phyloP scores from a whole-genome alignment of 2,797 vertebrate genomes.

The Gobionotothen gibberifrons region DNA sequence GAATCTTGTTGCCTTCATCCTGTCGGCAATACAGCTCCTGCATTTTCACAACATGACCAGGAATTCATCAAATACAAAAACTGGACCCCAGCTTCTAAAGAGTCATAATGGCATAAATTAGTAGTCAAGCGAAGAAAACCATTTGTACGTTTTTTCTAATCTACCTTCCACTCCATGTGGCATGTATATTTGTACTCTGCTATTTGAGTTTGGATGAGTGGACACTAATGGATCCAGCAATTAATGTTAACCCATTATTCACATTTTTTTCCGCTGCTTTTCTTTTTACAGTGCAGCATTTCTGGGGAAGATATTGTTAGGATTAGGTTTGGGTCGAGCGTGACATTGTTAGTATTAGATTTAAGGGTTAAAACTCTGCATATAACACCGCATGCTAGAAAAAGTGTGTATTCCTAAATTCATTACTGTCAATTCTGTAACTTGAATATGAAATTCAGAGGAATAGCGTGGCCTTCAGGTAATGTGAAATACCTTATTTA shows the following conservation, averaged over 20 bases:
- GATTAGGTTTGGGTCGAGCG: neutral
- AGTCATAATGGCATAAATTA: conserved; percentile 5
- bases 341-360: neutral
- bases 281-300: neutral
- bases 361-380: conserved; percentile 14
- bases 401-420: no score
- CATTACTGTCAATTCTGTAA: no score
- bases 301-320: neutral
- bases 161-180: neutral
- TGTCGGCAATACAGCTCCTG: conserved; percentile 1
- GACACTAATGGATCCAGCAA: conserved; percentile 15
- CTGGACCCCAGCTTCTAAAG: neutral
- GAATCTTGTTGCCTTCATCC: conserved; percentile 20
- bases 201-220: conserved; percentile 20
- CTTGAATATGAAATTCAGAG: no score
- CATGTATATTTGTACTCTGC: conserved; percentile 7
- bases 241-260: conserved; percentile 21
- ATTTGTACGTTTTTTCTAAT: conserved; percentile 15
- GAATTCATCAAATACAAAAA: neutral
- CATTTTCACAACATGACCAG: neutral
- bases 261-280: conserved; percentile 7
- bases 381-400: neutral
- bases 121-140: neutral
- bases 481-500: no score
- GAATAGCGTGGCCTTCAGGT: no score